Conservation (phyloP, 2,888 invertebrate genomes). For the Lottia scabra region DNA sequence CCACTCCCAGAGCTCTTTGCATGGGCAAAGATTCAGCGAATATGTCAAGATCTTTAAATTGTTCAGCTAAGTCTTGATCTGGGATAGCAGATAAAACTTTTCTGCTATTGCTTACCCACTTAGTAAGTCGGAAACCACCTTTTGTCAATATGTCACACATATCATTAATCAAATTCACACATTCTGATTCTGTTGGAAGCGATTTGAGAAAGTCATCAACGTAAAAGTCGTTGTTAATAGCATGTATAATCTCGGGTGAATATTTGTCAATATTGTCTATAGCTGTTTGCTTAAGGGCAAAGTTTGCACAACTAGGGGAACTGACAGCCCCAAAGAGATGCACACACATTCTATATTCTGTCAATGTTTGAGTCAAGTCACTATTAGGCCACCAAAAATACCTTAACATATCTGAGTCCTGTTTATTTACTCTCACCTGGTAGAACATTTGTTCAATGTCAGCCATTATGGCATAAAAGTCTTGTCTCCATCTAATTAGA, state of each 20-base stretch:
- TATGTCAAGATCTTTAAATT: slow-evolving; percentile 13
- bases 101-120: slow-evolving; percentile 32
- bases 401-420: slow-evolving; percentile 21
- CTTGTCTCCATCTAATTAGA: slow-evolving; percentile 27
- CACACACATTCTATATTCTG: slow-evolving; percentile 18
- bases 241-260: not conserved
- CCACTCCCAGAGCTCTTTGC: slow-evolving; percentile 29
- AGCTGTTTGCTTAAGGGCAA: slow-evolving; percentile 11
- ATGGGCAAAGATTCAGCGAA: slow-evolving; percentile 10
- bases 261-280: not conserved
- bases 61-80: slow-evolving; percentile 23
- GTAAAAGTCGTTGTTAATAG: slow-evolving; percentile 19
- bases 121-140: slow-evolving; percentile 31
- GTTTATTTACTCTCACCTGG: slow-evolving; percentile 19
- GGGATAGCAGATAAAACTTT: slow-evolving; percentile 33
- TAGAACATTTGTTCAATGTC: slow-evolving; percentile 32
- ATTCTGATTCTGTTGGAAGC: slow-evolving; percentile 2
- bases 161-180: not conserved
- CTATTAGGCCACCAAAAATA: slow-evolving; percentile 23
- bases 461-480: slow-evolving; percentile 22
- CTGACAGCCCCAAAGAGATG: slow-evolving; percentile 17
- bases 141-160: not conserved
- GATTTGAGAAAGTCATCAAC: slow-evolving; percentile 24
- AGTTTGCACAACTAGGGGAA: slow-evolving; percentile 19
- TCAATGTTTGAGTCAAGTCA: not conserved